These are phyloP conservation scores for Gymnobelideus leadbeateri DNA, from an alignment of 2,113 vertebrate genomes.

Conservation along the genomic window DNA sequence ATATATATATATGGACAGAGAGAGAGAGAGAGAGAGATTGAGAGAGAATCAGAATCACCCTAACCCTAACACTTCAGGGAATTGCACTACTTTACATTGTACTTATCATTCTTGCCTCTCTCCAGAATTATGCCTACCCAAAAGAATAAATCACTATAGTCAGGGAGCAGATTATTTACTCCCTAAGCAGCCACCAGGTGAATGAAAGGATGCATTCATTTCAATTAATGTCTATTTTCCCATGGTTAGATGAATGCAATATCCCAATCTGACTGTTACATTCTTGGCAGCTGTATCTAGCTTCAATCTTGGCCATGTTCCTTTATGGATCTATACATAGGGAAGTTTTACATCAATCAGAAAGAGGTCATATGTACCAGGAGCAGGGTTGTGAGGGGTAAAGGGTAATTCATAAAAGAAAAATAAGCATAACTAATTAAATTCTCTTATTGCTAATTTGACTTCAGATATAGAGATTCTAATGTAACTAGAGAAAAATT, in stretches of 20 bases:
- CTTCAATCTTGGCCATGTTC: neutral
- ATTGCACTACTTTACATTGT: neutral
- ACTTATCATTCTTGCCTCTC: neutral
- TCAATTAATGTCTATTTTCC: neutral
- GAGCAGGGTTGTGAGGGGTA: neutral
- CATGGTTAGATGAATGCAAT: neutral
- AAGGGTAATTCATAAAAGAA: neutral
- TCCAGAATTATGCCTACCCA: neutral
- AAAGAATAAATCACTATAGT: neutral
- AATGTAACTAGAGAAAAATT: neutral
- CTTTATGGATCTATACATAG: neutral
- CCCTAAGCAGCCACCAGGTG: neutral
- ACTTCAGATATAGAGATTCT: conserved; percentile 16
- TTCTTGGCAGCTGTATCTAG: neutral
- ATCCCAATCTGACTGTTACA: neutral
- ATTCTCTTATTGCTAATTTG: neutral
- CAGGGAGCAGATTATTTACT: neutral
- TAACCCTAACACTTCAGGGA: neutral
- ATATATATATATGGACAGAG: too few species aligned
- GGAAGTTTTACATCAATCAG: neutral
- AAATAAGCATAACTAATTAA: neutral
- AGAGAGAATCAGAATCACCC: too few species aligned
- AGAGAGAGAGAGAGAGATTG: too few species aligned
- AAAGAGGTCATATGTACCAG: neutral
- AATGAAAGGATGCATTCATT: neutral